These are phyloP conservation scores for Bothrops alternatus DNA, from an alignment of 2,797 vertebrate species.

Conservation along the genomic window DNA sequence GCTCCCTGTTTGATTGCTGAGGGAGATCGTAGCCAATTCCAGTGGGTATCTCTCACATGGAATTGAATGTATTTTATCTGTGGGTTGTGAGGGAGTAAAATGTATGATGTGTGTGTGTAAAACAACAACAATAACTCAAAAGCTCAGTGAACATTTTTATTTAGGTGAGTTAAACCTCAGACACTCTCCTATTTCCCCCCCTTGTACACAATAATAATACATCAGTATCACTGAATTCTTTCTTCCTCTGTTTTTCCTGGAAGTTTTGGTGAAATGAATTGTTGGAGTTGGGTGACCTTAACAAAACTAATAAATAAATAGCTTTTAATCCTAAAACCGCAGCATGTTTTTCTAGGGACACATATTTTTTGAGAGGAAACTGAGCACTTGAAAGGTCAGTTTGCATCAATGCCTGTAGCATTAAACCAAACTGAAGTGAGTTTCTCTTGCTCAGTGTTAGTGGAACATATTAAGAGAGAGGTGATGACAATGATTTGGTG, in stretches of 20 bases:
- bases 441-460: background rate
- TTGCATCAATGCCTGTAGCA: background rate
- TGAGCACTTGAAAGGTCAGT: background rate
- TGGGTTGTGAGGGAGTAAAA: background rate
- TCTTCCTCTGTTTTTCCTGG: background rate
- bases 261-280: background rate
- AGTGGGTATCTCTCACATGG: background rate
- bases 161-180: background rate
- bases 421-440: background rate
- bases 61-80: background rate
- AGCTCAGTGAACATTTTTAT: background rate
- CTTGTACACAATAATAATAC: background rate
- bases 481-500: background rate
- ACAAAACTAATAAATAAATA: background rate
- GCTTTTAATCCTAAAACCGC: background rate
- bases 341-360: conserved; percentile 1
- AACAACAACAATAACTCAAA: background rate
- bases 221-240: conserved; percentile 11
- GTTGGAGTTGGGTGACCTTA: background rate
- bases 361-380: background rate
- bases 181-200: background rate
- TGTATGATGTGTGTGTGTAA: background rate
- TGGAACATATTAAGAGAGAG: background rate
- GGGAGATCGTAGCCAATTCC: background rate
- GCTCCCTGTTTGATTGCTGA: background rate